These are phyloP conservation scores for Leptinotarsa lineolata DNA, from an alignment of 1,140 invertebrate genomes.

Conservation along the genomic window DNA sequence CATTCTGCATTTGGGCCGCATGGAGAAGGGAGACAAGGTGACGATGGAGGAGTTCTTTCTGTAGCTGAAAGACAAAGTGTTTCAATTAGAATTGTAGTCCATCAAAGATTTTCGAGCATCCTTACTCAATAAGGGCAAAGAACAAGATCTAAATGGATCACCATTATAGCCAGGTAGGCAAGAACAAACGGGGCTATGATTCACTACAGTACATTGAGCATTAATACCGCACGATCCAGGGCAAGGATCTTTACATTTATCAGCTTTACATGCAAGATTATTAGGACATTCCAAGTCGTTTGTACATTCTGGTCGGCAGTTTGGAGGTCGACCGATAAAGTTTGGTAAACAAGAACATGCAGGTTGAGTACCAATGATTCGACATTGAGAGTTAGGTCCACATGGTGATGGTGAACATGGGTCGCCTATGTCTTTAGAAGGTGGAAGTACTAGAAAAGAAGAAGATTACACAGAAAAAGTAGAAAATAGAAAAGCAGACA, in stretches of 20 bases:
- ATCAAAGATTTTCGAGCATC: constrained; percentile 25
- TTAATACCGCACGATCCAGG: constrained; percentile 74
- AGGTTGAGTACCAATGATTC: constrained; percentile 69
- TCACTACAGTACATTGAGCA: constrained; percentile 75
- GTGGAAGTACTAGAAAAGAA: constrained; percentile 50
- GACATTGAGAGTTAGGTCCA: constrained; percentile 78
- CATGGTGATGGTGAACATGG: constrained; percentile 79
- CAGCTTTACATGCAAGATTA: constrained; percentile 75
- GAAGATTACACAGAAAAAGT: constrained; percentile 31
- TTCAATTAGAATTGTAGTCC: neutral
- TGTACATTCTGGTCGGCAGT: constrained; percentile 79
- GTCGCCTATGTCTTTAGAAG: constrained; percentile 54
- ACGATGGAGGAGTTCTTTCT: constrained; percentile 47
- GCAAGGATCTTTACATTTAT: constrained; percentile 81
- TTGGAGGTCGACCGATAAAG: constrained; percentile 76
- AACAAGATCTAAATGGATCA: constrained; percentile 72
- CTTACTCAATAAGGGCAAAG: constrained; percentile 57
- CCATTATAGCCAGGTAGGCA: constrained; percentile 75
- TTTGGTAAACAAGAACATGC: constrained; percentile 76
- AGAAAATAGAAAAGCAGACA: constrained; percentile 29
- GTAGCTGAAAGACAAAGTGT: constrained; percentile 47
- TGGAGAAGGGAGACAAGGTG: constrained; percentile 74
- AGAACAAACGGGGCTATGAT: constrained; percentile 74
- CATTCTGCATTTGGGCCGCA: constrained; percentile 81
- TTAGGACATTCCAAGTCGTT: constrained; percentile 73